These are phyloP conservation scores for Drepanosiphum platanoidis DNA, from an alignment of 2,888 invertebrate species.

Conservation along the genomic window DNA sequence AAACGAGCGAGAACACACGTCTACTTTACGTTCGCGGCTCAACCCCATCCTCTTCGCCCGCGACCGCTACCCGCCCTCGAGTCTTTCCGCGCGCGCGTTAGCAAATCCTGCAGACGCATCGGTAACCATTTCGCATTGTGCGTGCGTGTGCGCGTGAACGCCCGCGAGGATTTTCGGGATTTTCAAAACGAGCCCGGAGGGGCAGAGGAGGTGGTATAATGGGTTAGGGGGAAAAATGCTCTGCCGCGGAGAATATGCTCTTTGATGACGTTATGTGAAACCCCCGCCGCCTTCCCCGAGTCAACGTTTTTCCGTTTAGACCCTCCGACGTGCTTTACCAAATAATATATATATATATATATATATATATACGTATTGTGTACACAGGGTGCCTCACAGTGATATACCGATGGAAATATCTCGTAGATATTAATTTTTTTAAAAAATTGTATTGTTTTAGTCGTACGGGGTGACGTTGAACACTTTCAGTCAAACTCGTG, in stretches of 20 bases:
- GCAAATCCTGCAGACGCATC: conserved; percentile 23
- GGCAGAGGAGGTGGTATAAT: conserved; percentile 4
- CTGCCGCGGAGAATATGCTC: conserved; percentile 8
- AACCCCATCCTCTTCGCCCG: background rate
- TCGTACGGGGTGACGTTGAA: too few species aligned
- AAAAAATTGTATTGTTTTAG: too few species aligned
- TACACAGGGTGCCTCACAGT: too few species aligned
- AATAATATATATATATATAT: too few species aligned
- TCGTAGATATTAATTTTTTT: too few species aligned
- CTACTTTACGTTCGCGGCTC: conserved; percentile 12
- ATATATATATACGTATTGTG: too few species aligned
- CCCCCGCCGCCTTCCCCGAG: background rate
- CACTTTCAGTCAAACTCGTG: too few species aligned
- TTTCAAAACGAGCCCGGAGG: conserved; percentile 21
- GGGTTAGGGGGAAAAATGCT: conserved; percentile 12
- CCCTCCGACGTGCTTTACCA: conserved; percentile 3
- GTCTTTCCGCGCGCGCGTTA: background rate
- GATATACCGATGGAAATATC: too few species aligned
- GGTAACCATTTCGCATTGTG: conserved; percentile 36
- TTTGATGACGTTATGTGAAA: conserved; percentile 29
- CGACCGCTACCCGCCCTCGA: background rate
- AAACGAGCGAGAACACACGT: conserved; percentile 42
- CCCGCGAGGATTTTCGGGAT: conserved; percentile 52
- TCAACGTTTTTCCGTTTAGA: background rate
- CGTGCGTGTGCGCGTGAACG: background rate